A percentile compares a stretch with the other conserved stretches of the same genome.
phyloP scores from a whole-genome alignment of 2,888 invertebrate species.

The Tortrix viridana region DNA sequence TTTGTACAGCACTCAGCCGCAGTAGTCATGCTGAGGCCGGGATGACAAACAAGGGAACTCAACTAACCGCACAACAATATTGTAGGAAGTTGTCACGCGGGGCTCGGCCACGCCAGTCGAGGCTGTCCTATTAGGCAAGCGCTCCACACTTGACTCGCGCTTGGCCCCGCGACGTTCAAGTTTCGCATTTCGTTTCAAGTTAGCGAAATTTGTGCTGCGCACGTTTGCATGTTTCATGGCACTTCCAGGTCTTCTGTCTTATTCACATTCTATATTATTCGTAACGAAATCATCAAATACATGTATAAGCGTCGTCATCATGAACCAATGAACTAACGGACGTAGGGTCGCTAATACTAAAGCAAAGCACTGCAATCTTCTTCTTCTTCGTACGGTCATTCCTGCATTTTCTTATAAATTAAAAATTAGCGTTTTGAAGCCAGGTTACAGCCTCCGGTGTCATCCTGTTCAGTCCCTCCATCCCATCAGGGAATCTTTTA shows the following conservation, averaged over 20 bases:
- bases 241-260: conserved; percentile 45
- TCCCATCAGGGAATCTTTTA: too few relatives aligned
- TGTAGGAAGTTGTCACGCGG: conserved; percentile 55
- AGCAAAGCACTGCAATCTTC: too few relatives aligned
- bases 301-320: too few relatives aligned
- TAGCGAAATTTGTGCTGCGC: conserved; percentile 71
- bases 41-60: conserved; percentile 62
- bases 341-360: too few relatives aligned
- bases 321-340: too few relatives aligned
- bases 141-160: conserved; percentile 67
- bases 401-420: too few relatives aligned
- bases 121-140: conserved; percentile 56
- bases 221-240: conserved; percentile 67
- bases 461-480: too few relatives aligned
- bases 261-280: too few relatives aligned
- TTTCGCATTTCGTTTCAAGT: conserved; percentile 72
- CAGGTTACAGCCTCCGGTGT: too few relatives aligned
- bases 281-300: too few relatives aligned
- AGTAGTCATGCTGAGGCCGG: conserved; percentile 50
- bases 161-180: conserved; percentile 66
- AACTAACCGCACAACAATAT: conserved; percentile 54
- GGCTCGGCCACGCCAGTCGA: conserved; percentile 27
- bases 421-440: too few relatives aligned
- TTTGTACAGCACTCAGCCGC: conserved; percentile 42
- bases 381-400: too few relatives aligned